Base-by-base conservation (phyloP, 2,113 vertebrate genomes). In the Oncorhynchus tshawytscha region DNA sequence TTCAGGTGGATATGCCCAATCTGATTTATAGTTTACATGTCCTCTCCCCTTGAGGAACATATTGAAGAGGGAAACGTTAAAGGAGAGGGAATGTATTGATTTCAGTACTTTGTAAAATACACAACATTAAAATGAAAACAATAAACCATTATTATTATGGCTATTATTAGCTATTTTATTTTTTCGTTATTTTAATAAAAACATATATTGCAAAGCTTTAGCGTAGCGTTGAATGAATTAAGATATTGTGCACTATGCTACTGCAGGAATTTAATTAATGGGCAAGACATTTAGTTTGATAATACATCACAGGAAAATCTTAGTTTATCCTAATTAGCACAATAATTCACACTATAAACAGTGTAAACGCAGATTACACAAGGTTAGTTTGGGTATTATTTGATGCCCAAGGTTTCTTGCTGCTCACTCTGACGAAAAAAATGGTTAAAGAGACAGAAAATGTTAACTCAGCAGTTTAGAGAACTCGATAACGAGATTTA, bases 1-100 rank as follows among this genome's bases (percentile, higher is more conserved):
- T 66, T 78, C 78, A 86, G 78, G 78, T 74, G 78, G 75, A 79
- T 85, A 77, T 78, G 15, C 71, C 12, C n/a, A 62, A 62, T 62
- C 13, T 9, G 20, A 62, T 16, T 62, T 24, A 62, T 45, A 45
- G 39, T 45, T 45, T 24, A 62, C 59, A 11, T 15, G 13, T 57
- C 60, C 74, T 77, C 80, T 81, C 66, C 81, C 76, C 76, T 54
- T 45, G 39, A 45, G 39, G 39, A 45, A 45, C 8, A 20, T 66
- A 76, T 70, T 64, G 34, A 25, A 72, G 70, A 77, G 45, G 8
- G 12, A 49, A 39, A 60, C 25, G 18, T 62, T 62, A 1, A 71
- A 72, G 74, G 72, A 77, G 72, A 45, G 73, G 78, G 87, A 15
- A 12, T 57, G 22, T 64, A 18, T 25, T 54, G 39, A 49, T 25